Conservation (phyloP, 2,113 vertebrate species). For the Promerops cafer region DNA sequence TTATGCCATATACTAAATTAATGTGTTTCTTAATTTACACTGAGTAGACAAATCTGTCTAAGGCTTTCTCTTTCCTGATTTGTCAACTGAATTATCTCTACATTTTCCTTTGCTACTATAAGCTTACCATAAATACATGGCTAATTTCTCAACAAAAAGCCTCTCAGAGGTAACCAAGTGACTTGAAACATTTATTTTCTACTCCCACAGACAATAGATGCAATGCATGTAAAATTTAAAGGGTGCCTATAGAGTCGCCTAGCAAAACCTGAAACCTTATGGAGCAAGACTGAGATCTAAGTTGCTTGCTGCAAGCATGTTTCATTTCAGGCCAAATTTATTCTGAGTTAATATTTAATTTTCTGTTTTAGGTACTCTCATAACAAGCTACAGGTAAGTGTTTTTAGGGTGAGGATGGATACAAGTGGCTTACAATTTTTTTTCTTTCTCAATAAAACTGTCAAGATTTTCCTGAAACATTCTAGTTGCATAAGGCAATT, state of each 20-base stretch:
- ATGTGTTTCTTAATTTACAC: neutral
- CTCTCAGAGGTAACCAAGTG: neutral
- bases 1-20: neutral
- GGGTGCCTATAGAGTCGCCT: neutral
- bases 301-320: neutral
- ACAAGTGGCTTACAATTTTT: neutral
- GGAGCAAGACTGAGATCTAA: neutral
- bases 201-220: neutral
- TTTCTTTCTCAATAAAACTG: neutral
- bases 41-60: neutral
- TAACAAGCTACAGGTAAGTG: neutral
- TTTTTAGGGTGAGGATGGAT: neutral
- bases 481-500: neutral
- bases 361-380: neutral
- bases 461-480: neutral
- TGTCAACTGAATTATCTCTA: neutral
- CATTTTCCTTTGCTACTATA: neutral
- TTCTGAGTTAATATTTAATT: neutral
- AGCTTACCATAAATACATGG: neutral
- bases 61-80: neutral
- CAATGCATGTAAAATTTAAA: neutral
- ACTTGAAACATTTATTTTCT: neutral
- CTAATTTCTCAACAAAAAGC: neutral
- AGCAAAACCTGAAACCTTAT: neutral
- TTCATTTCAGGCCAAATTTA: neutral